phyloP scores from a whole-genome alignment of 2,113 vertebrate species.

The Bagarius yarrelli region DNA sequence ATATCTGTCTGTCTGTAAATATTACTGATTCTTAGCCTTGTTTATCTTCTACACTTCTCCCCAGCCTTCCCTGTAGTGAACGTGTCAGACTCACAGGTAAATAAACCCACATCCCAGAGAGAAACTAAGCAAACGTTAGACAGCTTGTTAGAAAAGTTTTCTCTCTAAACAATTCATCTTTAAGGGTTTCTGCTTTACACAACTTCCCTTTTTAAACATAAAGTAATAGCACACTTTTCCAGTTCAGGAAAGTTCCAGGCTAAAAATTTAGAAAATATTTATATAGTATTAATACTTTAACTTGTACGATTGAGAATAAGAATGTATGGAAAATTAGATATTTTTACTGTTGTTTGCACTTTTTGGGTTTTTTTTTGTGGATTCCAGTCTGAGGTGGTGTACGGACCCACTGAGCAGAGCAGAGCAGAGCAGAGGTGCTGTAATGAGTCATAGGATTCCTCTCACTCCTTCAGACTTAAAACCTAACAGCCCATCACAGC shows the following conservation, averaged over 20 bases:
- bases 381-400: not conserved
- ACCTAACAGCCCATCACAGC: not conserved
- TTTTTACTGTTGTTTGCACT: not conserved
- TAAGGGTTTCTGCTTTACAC: not conserved
- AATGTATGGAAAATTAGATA: not conserved
- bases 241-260: not conserved
- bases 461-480: not conserved
- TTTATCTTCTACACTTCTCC: conserved; percentile 32
- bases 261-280: not conserved
- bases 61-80: not conserved
- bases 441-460: conserved; percentile 26
- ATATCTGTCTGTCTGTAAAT: not conserved
- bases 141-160: conserved; percentile 21
- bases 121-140: conserved; percentile 22
- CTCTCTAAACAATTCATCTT: not conserved
- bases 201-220: not conserved
- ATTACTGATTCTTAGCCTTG: conserved; percentile 44
- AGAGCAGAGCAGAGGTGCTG: not conserved
- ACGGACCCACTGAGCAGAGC: not conserved
- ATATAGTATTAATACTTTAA: not conserved
- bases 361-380: not conserved
- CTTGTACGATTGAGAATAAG: not conserved
- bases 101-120: conserved; percentile 37
- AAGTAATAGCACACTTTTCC: not conserved
- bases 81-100: conserved; percentile 35